A percentile compares a stretch with the other conserved stretches of the same genome.
Evolutionary conservation across 2,113 vertebrate species (phyloP).

Genomic region (Solenodon paradoxus): DNA sequence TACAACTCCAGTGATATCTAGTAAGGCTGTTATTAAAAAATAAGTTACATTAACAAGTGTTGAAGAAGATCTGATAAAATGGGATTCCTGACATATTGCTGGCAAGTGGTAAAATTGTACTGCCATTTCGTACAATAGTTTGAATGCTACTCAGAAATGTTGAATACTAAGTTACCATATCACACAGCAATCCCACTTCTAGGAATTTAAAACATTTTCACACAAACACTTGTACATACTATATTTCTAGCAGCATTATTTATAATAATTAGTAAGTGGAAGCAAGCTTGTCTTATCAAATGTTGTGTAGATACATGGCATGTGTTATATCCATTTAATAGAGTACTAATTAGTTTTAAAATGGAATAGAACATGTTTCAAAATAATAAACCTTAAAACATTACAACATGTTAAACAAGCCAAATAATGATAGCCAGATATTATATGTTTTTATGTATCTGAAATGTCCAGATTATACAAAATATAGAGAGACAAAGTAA

Average conservation of each 20-base stretch:
- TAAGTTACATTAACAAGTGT: background rate
- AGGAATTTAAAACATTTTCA: background rate
- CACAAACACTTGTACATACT: background rate
- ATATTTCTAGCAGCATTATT: background rate
- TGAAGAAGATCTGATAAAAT: background rate
- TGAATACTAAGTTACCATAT: background rate
- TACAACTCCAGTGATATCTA: background rate
- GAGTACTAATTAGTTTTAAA: background rate
- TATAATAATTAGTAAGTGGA: background rate
- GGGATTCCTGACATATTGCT: background rate
- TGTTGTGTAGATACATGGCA: background rate
- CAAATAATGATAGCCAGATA: background rate
- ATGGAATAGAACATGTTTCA: background rate
- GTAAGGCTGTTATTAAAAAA: background rate
- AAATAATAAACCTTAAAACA: background rate
- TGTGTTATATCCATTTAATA: background rate
- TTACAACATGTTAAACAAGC: background rate
- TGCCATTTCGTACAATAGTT: background rate
- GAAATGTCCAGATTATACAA: background rate
- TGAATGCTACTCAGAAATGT: background rate
- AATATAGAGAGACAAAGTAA: background rate
- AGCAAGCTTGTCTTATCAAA: background rate
- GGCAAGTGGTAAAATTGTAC: background rate
- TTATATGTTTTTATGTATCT: background rate
- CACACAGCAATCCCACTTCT: background rate